A percentile compares a stretch with the other conserved stretches of the same genome.
These are phyloP conservation scores for Alexandromys fortis DNA, from an alignment of 2,113 vertebrate genomes.

Conservation along the genomic window DNA sequence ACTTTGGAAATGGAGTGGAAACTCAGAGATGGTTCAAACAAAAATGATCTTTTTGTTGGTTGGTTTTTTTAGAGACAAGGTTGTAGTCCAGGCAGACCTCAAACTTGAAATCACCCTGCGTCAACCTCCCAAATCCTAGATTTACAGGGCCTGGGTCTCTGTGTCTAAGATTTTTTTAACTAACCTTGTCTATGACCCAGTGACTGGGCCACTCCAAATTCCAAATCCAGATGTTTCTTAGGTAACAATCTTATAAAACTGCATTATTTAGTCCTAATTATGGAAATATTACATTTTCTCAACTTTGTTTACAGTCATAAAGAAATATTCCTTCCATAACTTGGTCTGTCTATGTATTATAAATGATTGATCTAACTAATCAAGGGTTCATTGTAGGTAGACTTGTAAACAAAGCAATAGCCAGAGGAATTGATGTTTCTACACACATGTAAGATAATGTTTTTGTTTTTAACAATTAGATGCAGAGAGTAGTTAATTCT, in stretches of 20 bases:
- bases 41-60: neutral
- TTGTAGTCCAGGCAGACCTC: neutral
- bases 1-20: neutral
- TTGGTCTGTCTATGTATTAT: neutral
- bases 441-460: too few relatives aligned
- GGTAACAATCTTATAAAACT: neutral
- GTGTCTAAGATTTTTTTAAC: neutral
- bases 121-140: neutral
- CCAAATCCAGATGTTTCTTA: neutral
- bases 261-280: neutral
- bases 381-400: neutral
- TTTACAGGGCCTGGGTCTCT: neutral
- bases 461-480: neutral
- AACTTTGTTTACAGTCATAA: neutral
- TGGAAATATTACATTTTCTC: neutral
- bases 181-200: neutral
- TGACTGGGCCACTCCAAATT: neutral
- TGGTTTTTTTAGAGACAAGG: neutral
- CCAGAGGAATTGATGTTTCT: neutral
- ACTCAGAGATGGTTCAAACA: neutral
- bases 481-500: neutral
- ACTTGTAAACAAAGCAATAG: neutral
- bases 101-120: neutral
- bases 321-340: neutral
- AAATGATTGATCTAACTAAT: slow-evolving; percentile 1